These are phyloP conservation scores for Calephelis perditalis DNA, from an alignment of 2,888 invertebrate genomes.

Conservation along the genomic window DNA sequence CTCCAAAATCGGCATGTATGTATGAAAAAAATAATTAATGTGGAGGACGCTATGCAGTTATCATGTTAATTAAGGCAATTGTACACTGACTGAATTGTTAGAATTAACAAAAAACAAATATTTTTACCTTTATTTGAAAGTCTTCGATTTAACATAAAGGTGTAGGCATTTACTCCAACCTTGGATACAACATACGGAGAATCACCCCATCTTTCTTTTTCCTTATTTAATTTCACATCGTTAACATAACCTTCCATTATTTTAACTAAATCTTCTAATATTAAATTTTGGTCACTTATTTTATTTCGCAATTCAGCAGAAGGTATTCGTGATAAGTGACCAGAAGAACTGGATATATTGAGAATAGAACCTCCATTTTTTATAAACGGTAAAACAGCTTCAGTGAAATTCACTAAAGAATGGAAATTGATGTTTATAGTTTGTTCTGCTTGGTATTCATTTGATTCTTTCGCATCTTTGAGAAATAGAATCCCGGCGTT, in stretches of 20 bases:
- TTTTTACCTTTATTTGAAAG: slow-evolving; percentile 45
- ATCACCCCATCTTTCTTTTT: slow-evolving; percentile 73
- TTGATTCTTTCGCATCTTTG: slow-evolving; percentile 54
- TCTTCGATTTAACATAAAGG: slow-evolving; percentile 80
- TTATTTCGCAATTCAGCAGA: slow-evolving; percentile 66
- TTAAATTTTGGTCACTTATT: slow-evolving; percentile 69
- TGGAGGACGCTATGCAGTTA: background rate
- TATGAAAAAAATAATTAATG: no score
- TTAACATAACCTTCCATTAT: slow-evolving; percentile 81
- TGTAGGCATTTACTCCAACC: slow-evolving; percentile 84
- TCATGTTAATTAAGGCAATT: background rate
- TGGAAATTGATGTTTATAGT: slow-evolving; percentile 57
- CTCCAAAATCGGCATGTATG: no score
- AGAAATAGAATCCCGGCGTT: slow-evolving; percentile 81
- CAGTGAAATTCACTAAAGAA: slow-evolving; percentile 62
- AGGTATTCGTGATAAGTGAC: slow-evolving; percentile 80
- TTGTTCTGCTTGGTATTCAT: slow-evolving; percentile 47
- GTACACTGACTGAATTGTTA: background rate
- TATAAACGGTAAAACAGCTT: slow-evolving; percentile 82
- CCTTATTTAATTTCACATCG: slow-evolving; percentile 57
- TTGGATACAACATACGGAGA: slow-evolving; percentile 85
- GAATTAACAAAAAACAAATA: slow-evolving; percentile 11
- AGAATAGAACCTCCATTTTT: slow-evolving; percentile 82
- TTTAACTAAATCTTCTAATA: slow-evolving; percentile 70
- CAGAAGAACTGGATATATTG: slow-evolving; percentile 85